A percentile compares a stretch with the other conserved stretches of the same genome.
Conservation (phyloP, 1,140 invertebrate species). For the Zaprionus vittiger region DNA sequence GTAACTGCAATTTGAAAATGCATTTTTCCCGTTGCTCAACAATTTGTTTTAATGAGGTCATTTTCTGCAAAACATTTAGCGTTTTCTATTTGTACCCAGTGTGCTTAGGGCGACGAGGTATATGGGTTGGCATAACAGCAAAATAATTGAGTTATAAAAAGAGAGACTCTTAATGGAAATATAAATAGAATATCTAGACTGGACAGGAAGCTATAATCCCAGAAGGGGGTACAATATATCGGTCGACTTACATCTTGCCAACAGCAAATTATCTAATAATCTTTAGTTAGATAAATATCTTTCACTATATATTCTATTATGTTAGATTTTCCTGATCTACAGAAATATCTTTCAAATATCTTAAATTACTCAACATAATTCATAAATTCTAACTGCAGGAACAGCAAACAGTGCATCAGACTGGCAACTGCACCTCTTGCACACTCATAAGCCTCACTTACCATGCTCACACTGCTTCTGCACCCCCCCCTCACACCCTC, state of each 20-base stretch:
- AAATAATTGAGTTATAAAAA: too few relatives aligned
- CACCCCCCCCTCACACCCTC: neutral
- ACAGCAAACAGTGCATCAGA: neutral
- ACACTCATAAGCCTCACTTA: neutral
- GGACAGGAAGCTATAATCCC: too few relatives aligned
- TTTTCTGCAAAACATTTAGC: neutral
- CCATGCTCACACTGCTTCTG: neutral
- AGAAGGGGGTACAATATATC: too few relatives aligned
- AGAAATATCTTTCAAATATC: neutral
- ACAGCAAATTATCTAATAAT: too few relatives aligned
- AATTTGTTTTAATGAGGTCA: neutral
- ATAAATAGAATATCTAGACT: too few relatives aligned
- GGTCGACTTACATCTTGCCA: too few relatives aligned
- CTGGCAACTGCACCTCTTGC: neutral
- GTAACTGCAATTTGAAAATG: neutral
- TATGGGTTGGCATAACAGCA: neutral
- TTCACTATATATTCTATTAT: neutral
- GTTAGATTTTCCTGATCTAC: neutral
- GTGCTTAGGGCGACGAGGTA: neutral
- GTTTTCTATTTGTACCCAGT: neutral
- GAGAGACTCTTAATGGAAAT: too few relatives aligned
- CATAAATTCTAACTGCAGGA: neutral
- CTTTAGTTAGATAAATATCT: neutral
- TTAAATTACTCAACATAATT: neutral
- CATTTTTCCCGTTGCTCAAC: neutral